Evolutionary conservation across 64 coral and sea anemone species (phyloP).

Genomic region (Porites australiensis): DNA sequence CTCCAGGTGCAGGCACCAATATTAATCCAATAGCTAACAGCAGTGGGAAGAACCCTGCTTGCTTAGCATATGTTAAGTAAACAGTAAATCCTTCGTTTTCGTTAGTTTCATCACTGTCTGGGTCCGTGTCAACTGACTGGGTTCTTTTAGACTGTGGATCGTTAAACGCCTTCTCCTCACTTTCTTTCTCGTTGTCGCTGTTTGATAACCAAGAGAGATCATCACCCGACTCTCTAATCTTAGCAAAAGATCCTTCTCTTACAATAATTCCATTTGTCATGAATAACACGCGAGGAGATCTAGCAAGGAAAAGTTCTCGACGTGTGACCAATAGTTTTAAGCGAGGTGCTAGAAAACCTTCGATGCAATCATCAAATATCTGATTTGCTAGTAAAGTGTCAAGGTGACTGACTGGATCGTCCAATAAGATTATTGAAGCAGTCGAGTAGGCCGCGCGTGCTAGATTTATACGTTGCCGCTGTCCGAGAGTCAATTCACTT

Average conservation of each 20-base stretch:
- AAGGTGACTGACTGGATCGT: constrained; percentile 68
- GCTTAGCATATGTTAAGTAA: background rate
- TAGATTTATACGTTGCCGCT: constrained; percentile 61
- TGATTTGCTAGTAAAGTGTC: constrained; percentile 33
- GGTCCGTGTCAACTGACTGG: no score
- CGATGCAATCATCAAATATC: constrained; percentile 70
- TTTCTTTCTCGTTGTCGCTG: background rate
- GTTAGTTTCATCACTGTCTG: background rate
- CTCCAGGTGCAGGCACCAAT: background rate
- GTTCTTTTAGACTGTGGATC: no score
- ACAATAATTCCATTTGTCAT: constrained; percentile 56
- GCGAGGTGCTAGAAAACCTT: constrained; percentile 28
- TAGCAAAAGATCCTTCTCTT: constrained; percentile 38
- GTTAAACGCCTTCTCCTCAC: background rate
- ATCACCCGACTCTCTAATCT: constrained; percentile 55
- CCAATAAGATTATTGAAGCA: constrained; percentile 68
- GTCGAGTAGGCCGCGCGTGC: constrained; percentile 70
- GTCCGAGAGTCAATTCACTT: constrained; percentile 50
- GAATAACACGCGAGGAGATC: constrained; percentile 63
- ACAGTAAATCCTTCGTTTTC: background rate
- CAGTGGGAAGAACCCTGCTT: background rate
- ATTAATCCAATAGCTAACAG: background rate
- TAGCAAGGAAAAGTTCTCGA: constrained; percentile 40
- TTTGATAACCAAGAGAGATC: constrained; percentile 43
- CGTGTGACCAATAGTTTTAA: constrained; percentile 57